Evolutionary conservation across 2,113 vertebrate genomes (phyloP).

Genomic region (Brienomyrus brachyistius): DNA sequence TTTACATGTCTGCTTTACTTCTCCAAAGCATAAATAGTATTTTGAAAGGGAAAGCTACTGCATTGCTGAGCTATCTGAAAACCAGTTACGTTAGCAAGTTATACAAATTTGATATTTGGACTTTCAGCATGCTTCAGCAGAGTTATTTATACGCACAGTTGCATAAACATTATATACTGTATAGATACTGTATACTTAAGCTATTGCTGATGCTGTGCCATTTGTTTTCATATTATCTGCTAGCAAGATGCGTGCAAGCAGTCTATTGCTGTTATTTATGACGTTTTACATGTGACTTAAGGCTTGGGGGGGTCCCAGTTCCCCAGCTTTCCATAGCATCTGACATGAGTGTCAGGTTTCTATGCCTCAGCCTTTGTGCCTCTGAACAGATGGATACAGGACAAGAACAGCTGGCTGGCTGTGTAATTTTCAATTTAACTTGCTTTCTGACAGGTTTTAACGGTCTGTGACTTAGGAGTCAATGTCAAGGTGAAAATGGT

Average conservation of each 20-base stretch:
- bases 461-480: background rate
- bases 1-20: background rate
- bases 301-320: background rate
- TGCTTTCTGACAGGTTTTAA: background rate
- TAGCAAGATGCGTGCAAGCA: background rate
- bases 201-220: background rate
- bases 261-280: background rate
- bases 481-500: background rate
- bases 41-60: background rate
- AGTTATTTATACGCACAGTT: background rate
- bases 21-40: background rate
- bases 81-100: background rate
- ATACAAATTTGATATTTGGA: background rate
- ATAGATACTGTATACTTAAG: background rate
- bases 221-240: background rate
- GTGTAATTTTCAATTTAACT: background rate
- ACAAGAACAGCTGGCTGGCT: background rate
- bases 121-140: background rate
- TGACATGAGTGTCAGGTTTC: constrained; percentile 10
- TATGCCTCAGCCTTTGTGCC: background rate
- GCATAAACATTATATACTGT: background rate
- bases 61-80: background rate
- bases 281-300: background rate
- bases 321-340: background rate
- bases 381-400: background rate